These are phyloP conservation scores for Alligator mississippiensis DNA, from an alignment of 2,113 vertebrate genomes.

Conservation along the genomic window DNA sequence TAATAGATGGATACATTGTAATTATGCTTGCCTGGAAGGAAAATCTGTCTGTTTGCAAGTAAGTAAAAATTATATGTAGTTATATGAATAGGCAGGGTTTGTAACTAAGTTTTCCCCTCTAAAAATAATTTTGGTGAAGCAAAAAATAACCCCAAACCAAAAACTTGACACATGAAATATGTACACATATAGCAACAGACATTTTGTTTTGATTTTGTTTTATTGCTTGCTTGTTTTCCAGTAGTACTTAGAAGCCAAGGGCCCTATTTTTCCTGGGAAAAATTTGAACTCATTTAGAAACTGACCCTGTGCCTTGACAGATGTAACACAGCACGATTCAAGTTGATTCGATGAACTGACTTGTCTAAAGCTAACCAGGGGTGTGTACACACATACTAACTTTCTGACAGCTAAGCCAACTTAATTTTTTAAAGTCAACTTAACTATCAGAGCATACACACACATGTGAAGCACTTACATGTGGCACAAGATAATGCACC, in stretches of 20 bases:
- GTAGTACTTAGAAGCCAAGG: neutral
- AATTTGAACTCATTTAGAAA: neutral
- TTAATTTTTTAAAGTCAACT: no score
- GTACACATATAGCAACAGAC: neutral
- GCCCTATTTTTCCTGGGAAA: neutral
- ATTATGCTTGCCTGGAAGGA: neutral
- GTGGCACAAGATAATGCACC: no score
- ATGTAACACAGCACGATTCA: no score
- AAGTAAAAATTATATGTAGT: neutral
- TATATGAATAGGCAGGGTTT: neutral
- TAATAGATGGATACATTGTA: accelerated
- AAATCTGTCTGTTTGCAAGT: neutral
- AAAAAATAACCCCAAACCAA: neutral
- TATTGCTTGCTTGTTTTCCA: neutral
- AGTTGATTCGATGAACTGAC: neutral
- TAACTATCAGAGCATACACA: no score
- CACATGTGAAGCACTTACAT: no score
- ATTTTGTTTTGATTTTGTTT: neutral
- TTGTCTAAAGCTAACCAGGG: accelerated
- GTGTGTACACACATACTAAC: no score
- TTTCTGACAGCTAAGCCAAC: no score
- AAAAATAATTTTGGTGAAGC: accelerated
- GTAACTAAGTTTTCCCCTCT: neutral
- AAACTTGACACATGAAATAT: neutral
- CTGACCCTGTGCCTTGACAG: neutral